Base-by-base conservation (phyloP, 1,140 invertebrate genomes). In the Muscidifurax raptorellus region DNA sequence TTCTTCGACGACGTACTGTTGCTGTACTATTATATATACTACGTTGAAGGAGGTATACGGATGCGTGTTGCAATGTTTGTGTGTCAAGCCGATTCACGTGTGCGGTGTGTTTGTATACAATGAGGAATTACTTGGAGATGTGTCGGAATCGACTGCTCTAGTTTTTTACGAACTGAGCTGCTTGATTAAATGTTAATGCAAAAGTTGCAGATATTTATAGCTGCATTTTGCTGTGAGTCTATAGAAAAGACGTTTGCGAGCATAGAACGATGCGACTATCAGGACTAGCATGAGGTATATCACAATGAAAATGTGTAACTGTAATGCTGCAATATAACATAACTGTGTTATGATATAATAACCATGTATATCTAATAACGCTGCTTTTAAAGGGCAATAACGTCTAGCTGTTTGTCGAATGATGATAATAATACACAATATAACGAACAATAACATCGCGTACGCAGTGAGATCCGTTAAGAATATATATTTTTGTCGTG, bases 291-390 rank as follows among this genome's bases (percentile, higher is more conserved):
- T n/a, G n/a, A 59, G 52, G 6, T 59, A 22, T n/a, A n/a, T n/a
- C 4, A 59, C 52, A 18, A 22, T 59, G n/a, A n/a, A 59, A 30
- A 69, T 30, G 30, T 69, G 67, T 15, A 69, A 69, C 67, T 30
- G 67, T 69, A 69, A 69, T 69, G 27, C 4, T 12, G 67, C 9
- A 30, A 30, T 69, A 30, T 30, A 22, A 40, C 71, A 72, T 72
- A 72, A 72, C 69, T 32, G 69, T 72, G 30, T 32, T 30, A 72
- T 10, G 22, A 36, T 72, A 72, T 72, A 72, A 72, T 15, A 72
- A 72, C 71, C 27, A 59, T 7, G 6, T 59, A 47, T 47, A n/a
- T 18, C 15, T 32, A 32, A 30, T 72, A 72, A 36, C 32, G 32
- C 32, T 36, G 30, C 71, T 72, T 72, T 72, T 5, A 72, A 72